Base-by-base conservation (phyloP, 1,140 invertebrate species). In the Brachionus paranguensis region DNA sequence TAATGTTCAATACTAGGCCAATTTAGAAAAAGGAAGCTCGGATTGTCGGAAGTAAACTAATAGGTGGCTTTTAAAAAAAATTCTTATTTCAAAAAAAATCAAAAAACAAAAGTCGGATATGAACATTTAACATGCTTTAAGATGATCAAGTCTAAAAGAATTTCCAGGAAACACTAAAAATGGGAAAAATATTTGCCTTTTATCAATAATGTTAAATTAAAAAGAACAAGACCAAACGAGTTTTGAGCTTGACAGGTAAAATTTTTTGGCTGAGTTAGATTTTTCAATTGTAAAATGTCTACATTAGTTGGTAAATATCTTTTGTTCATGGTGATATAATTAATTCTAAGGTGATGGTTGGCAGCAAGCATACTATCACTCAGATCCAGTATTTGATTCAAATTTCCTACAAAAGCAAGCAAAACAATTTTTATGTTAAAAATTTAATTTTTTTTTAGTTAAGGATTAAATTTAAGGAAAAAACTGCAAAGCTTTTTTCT, bases 191-290 rank as follows among this genome's bases (percentile, higher is more conserved):
- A 81, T 41, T 81, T 81, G 78, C 78, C 78, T 81, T 81, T 60
- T 11, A 81, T 68, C 2, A 81, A 41, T 27, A 81, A 24, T 37
- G 78, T 81, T 17, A 81, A 14, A 81, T 81, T 81, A 81, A 64
- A 81, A 43, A 81, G 33, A 20, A 81, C 53, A 43, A 81, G 37
- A 47, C 78, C 78, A 47, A 81, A 81, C 27, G 78, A 41, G 43
- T 81, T 81, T 60, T 81, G 78, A 27, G 78, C 78, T 68, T 81
- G 78, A 68, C 78, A 81, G 20, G 78, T 81, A 68, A 24, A 68
- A 47, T 81, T 81, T 60, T 68, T 81, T 68, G 78, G 24, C 37
- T 45, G 8, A 29, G 78, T 81, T 27, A 81, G n/a, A 68, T 81
- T 81, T n/a, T 60, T n/a, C 33, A 81, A 12, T 47, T 68, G 78